Conservation (phyloP, 1,140 invertebrate species). For the Leptonema lineaticorne region DNA sequence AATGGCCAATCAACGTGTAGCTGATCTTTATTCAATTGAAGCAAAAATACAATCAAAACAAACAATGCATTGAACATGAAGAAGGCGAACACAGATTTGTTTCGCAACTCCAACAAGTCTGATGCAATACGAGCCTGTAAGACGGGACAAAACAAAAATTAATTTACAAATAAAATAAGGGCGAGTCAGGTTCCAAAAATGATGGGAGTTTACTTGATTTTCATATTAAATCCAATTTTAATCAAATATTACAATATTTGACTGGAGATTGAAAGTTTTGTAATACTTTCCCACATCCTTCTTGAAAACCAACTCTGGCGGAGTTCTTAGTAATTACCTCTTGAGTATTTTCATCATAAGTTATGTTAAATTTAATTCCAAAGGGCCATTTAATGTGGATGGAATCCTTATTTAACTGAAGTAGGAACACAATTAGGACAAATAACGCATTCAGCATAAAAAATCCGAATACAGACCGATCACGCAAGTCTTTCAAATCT, state of each 20-base stretch:
- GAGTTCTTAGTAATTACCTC: constrained; percentile 69
- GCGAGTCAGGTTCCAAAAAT: constrained; percentile 39
- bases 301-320: constrained; percentile 36
- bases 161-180: constrained; percentile 42
- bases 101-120: constrained; percentile 89
- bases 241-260: not conserved
- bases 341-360: constrained; percentile 81
- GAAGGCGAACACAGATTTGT: constrained; percentile 97
- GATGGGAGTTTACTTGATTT: constrained; percentile 18
- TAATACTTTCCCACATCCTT: constrained; percentile 21
- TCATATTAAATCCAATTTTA: constrained; percentile 1
- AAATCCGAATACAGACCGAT: constrained; percentile 93
- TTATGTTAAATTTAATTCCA: constrained; percentile 91
- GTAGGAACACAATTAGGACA: constrained; percentile 95
- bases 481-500: constrained; percentile 89
- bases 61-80: constrained; percentile 99
- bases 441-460: constrained; percentile 98
- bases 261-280: not conserved
- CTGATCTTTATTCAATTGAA: constrained; percentile 97
- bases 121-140: constrained; percentile 81
- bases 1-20: constrained; percentile 93
- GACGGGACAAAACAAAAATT: constrained; percentile 53
- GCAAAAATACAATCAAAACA: constrained; percentile 96
- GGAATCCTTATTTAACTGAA: constrained; percentile 94
- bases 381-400: constrained; percentile 92